These are phyloP conservation scores for Equus przewalskii DNA, from an alignment of 2,113 vertebrate genomes.

Conservation along the genomic window DNA sequence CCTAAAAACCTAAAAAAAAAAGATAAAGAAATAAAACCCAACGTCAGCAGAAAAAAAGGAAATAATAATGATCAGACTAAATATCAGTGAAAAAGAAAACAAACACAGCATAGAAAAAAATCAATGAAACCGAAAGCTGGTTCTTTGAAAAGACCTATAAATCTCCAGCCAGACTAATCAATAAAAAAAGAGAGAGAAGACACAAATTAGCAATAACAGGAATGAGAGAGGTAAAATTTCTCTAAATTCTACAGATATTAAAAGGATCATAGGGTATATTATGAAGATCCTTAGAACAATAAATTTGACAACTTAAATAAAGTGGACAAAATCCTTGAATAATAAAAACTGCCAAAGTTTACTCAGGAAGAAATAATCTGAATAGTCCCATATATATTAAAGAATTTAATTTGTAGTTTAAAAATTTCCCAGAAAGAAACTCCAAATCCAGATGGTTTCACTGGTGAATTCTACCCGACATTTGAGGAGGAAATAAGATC, in stretches of 20 bases:
- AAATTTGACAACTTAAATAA: constrained; percentile 3
- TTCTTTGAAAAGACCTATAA: constrained; percentile 4
- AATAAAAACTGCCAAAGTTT: constrained; percentile 26
- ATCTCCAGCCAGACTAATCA: neutral
- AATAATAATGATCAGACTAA: neutral
- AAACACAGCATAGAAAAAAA: neutral
- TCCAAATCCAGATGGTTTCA: neutral
- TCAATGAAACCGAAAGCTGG: neutral
- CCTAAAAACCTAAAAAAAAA: neutral
- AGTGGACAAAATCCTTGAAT: neutral
- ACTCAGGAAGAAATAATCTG: constrained; percentile 36
- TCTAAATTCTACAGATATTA: neutral
- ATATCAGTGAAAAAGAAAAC: neutral
- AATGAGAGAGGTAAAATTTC: constrained; percentile 16
- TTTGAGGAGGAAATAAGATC: neutral
- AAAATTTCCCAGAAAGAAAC: neutral
- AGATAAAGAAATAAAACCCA: constrained; percentile 23
- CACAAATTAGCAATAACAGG: neutral
- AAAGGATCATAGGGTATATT: neutral
- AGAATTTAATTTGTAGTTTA: constrained; percentile 23
- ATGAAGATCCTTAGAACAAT: neutral
- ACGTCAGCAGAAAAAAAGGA: neutral
- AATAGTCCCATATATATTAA: neutral
- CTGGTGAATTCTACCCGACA: neutral
- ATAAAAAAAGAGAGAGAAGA: neutral